These are phyloP conservation scores for Fissipunctia ypsillon DNA, from an alignment of 2,888 invertebrate species.

Conservation along the genomic window DNA sequence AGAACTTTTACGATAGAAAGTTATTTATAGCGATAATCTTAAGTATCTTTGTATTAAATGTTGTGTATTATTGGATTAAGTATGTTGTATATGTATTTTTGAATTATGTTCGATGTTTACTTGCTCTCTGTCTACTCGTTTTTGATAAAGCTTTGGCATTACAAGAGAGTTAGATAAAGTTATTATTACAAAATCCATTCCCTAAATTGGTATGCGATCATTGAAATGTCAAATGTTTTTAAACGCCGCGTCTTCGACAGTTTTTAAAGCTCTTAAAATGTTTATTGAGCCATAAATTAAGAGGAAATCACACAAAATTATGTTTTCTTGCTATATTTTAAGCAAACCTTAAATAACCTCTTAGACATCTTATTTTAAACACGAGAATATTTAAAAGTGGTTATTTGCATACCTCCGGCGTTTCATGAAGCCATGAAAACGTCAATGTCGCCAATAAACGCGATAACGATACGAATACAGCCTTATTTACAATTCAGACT, in stretches of 20 bases:
- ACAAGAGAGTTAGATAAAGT: not conserved
- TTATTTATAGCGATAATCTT: not conserved
- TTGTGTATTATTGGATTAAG: not conserved
- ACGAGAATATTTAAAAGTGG: constrained; percentile 48
- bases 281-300: constrained; percentile 35
- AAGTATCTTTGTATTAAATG: not conserved
- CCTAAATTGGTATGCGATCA: not conserved
- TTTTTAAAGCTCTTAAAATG: constrained; percentile 23
- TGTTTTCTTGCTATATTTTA: constrained; percentile 19
- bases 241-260: constrained; percentile 1
- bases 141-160: not conserved
- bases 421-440: constrained; percentile 71
- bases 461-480: constrained; percentile 51
- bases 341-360: constrained; percentile 30
- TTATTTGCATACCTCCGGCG: constrained; percentile 63
- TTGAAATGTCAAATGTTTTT: constrained; percentile 41
- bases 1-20: constrained; percentile 7
- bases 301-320: constrained; percentile 28
- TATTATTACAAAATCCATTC: constrained; percentile 3
- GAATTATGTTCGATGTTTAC: not conserved
- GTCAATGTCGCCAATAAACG: constrained; percentile 64
- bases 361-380: constrained; percentile 54
- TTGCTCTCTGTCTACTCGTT: not conserved
- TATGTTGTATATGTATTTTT: not conserved
- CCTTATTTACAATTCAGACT: constrained; percentile 16